phyloP scores from a whole-genome alignment of 2,888 invertebrate genomes.

The Fragum whitleyi region DNA sequence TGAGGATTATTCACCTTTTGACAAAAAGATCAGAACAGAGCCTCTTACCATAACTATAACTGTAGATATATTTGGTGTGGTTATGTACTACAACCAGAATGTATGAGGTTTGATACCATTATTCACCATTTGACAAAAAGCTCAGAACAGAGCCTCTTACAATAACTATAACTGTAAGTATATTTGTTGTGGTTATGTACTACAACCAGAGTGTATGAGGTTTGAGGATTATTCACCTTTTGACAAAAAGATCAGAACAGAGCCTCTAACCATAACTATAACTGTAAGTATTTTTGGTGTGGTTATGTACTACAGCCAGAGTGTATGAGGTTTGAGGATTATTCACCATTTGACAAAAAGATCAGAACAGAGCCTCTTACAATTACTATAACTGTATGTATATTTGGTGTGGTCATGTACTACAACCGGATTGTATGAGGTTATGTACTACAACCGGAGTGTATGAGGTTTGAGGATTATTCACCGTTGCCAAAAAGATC shows the following conservation, averaged over 20 bases:
- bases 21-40: conserved; percentile 87
- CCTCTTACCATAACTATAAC: conserved; percentile 90
- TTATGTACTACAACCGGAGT: conserved; percentile 95
- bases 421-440: too few relatives aligned
- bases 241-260: conserved; percentile 87
- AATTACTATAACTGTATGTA: conserved; percentile 88
- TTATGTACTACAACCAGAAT: conserved; percentile 95
- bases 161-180: conserved; percentile 88
- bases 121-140: conserved; percentile 90
- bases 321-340: conserved; percentile 91
- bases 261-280: conserved; percentile 89
- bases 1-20: conserved; percentile 90
- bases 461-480: conserved; percentile 91
- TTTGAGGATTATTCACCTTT: conserved; percentile 90
- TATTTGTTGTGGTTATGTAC: conserved; percentile 91
- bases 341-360: conserved; percentile 90
- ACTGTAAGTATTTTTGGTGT: conserved; percentile 89
- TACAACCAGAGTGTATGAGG: conserved; percentile 96
- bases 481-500: conserved; percentile 89
- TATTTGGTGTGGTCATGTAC: conserved; percentile 89
- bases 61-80: conserved; percentile 90
- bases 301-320: conserved; percentile 97
- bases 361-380: conserved; percentile 87
- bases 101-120: conserved; percentile 91
- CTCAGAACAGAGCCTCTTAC: conserved; percentile 87